phyloP scores from a whole-genome alignment of 2,113 vertebrate genomes.

The Macrotis lagotis region DNA sequence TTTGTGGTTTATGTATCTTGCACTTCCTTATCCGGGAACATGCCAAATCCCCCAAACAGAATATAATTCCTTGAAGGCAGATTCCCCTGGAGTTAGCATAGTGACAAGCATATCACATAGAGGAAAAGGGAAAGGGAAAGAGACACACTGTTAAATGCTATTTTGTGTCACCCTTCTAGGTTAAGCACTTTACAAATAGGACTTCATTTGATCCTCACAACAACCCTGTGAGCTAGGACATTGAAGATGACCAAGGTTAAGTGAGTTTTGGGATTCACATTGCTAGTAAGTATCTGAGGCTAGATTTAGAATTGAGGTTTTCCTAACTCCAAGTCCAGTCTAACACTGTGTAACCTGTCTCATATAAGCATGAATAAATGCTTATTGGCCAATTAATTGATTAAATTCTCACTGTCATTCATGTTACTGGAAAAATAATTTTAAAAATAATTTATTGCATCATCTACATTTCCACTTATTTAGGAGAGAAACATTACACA shows the following conservation, averaged over 20 bases:
- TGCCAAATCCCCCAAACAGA: neutral
- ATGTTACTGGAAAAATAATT: neutral
- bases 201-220: neutral
- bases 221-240: neutral
- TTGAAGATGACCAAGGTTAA: neutral
- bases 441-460: neutral
- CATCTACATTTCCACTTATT: neutral
- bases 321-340: neutral
- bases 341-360: neutral
- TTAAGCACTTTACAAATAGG: neutral
- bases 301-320: neutral
- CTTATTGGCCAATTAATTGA: neutral
- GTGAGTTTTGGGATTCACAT: neutral
- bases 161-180: neutral
- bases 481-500: neutral
- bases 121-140: neutral
- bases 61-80: neutral
- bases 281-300: neutral
- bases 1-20: neutral
- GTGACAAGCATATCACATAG: neutral
- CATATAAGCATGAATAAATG: neutral
- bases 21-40: neutral
- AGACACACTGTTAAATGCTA: neutral
- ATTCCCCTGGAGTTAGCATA: neutral
- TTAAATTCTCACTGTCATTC: neutral